phyloP scores from a whole-genome alignment of 2,113 vertebrate genomes.

The Vulpes ferrilata region DNA sequence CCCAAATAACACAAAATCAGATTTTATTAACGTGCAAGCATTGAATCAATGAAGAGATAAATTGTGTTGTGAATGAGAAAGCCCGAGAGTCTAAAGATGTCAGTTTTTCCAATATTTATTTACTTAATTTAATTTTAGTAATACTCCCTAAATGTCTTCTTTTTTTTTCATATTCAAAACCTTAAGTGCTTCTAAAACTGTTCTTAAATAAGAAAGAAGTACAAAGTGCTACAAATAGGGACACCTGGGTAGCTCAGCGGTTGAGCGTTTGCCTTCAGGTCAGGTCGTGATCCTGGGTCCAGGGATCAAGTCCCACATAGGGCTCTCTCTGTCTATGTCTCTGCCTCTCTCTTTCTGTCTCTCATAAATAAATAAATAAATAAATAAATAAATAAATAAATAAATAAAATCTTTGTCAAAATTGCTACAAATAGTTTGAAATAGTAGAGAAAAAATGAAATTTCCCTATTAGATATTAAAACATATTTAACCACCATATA shows the following conservation, averaged over 20 bases:
- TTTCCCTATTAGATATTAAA: conserved; percentile 21
- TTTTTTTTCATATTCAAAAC: conserved; percentile 5
- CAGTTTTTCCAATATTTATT: conserved; percentile 1
- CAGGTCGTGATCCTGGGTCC: too few species aligned
- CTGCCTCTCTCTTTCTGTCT: too few species aligned
- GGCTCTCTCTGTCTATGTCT: too few species aligned
- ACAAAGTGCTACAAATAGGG: background rate
- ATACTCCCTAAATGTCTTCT: conserved; percentile 38
- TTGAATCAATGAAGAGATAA: conserved; percentile 20
- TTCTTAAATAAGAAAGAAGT: background rate
- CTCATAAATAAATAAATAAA: too few species aligned
- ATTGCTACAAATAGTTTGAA: background rate
- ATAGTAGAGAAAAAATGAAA: conserved; percentile 20
- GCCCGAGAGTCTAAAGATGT: background rate
- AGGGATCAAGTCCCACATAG: too few species aligned
- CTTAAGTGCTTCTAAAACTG: conserved; percentile 1
- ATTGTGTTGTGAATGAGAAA: background rate
- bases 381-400: too few species aligned
- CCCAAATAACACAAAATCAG: background rate
- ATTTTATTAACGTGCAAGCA: background rate
- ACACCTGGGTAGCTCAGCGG: too few species aligned
- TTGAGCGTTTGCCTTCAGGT: too few species aligned
- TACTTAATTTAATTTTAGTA: conserved; percentile 16
- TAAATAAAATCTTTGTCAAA: background rate
- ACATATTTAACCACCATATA: background rate